A percentile compares a stretch with the other conserved stretches of the same genome.
Conservation (phyloP, 2,113 vertebrate species). For the Xenopus borealis region DNA sequence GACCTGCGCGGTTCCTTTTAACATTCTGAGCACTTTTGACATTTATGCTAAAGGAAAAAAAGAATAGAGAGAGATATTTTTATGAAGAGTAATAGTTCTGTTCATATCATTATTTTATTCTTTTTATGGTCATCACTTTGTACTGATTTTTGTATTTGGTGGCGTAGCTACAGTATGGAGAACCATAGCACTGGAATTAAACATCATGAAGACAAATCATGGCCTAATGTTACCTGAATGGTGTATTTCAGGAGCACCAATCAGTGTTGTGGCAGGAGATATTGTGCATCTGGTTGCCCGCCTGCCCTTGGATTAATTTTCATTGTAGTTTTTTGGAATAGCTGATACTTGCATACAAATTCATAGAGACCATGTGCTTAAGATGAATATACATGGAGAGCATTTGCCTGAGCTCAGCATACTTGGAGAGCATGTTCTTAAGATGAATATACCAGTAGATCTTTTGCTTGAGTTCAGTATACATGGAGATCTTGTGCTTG, state of each 20-base stretch:
- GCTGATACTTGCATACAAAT: too few species aligned
- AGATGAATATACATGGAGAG: too few species aligned
- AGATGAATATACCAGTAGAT: too few species aligned
- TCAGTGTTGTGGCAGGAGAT: not conserved
- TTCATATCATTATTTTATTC: slow-evolving; percentile 16
- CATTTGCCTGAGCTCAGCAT: too few species aligned
- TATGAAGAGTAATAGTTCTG: slow-evolving; percentile 10
- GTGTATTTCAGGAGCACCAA: not conserved
- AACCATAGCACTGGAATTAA: not conserved
- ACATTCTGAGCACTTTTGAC: slow-evolving; percentile 58
- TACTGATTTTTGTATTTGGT: slow-evolving; percentile 9
- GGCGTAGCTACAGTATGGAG: not conserved
- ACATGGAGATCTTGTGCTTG: too few species aligned
- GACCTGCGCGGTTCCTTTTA: slow-evolving; percentile 53
- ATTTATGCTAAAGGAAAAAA: slow-evolving; percentile 37
- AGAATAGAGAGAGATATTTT: too few species aligned
- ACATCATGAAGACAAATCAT: too few species aligned
- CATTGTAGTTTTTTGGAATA: too few species aligned
- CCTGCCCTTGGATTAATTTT: too few species aligned
- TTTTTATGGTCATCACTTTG: slow-evolving; percentile 10
- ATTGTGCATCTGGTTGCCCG: not conserved
- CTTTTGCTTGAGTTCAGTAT: too few species aligned
- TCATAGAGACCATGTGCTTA: too few species aligned
- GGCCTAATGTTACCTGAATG: not conserved
- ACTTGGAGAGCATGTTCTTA: too few species aligned